A percentile compares a stretch with the other conserved stretches of the same genome.
Conservation (phyloP, 2,797 vertebrate species). For the Sebastes oblongus region DNA sequence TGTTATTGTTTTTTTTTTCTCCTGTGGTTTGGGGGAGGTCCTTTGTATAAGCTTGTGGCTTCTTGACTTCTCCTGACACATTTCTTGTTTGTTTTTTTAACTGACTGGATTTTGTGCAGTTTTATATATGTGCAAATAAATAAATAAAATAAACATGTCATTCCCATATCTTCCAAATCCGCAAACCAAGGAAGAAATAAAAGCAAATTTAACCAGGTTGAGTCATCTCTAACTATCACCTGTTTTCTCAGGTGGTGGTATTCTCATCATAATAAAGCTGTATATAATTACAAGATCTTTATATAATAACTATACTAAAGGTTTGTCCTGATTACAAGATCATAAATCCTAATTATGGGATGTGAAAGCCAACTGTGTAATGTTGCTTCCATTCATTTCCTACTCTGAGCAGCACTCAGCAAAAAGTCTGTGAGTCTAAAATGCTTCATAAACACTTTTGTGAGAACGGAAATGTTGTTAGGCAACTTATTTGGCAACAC, state of each 20-base stretch:
- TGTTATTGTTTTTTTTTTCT: no score
- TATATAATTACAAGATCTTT: background rate
- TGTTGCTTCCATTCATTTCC: background rate
- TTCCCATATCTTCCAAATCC: background rate
- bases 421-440: no score
- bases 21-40: no score
- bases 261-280: background rate
- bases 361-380: background rate
- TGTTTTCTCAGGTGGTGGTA: background rate
- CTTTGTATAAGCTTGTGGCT: no score
- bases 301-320: background rate
- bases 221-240: background rate
- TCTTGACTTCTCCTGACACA: no score
- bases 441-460: background rate
- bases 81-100: no score
- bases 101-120: no score
- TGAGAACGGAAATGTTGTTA: background rate
- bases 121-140: no score
- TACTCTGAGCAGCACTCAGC: background rate
- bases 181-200: background rate
- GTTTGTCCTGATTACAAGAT: background rate
- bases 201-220: background rate
- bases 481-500: background rate
- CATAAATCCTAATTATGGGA: background rate
- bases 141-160: no score